Percentiles rank a stretch among this genome's conserved stretches.
Conservation (phyloP, 2,113 vertebrate species). For the Mirounga angustirostris region DNA sequence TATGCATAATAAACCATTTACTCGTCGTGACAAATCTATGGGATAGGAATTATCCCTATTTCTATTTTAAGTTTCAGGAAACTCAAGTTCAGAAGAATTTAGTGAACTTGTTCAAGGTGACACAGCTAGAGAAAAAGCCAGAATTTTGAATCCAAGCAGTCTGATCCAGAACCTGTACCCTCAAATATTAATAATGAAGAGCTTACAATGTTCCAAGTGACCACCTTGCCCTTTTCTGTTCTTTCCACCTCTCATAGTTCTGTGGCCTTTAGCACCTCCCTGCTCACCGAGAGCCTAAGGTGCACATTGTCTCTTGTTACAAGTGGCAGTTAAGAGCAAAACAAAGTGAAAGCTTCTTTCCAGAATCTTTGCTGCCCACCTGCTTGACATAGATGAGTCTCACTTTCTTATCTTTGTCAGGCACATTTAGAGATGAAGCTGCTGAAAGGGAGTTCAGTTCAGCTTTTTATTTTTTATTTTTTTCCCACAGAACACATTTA, state of each 20-base stretch:
- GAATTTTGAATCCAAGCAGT: background rate
- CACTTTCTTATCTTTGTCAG: constrained; percentile 47
- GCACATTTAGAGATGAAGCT: constrained; percentile 4
- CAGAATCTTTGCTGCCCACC: background rate
- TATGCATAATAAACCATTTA: background rate
- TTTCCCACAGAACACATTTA: background rate
- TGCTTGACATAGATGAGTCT: background rate
- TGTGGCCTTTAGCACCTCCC: background rate
- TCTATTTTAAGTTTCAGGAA: background rate
- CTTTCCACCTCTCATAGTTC: background rate
- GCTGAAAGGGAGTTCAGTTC: background rate
- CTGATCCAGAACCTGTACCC: background rate
- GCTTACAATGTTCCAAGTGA: background rate
- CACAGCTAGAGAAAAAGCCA: background rate
- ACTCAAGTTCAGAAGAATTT: background rate
- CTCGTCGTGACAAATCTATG: background rate
- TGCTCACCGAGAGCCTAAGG: background rate
- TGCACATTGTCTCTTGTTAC: background rate
- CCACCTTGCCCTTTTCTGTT: background rate
- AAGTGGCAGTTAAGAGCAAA: background rate
- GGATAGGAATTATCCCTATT: background rate
- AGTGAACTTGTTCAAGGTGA: background rate
- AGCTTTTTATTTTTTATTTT: background rate
- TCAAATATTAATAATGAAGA: background rate
- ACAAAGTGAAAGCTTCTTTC: background rate